Percentiles rank a stretch among this genome's conserved stretches.
These are phyloP conservation scores for Amazona guildingii DNA, from an alignment of 2,113 vertebrate genomes.

Conservation along the genomic window DNA sequence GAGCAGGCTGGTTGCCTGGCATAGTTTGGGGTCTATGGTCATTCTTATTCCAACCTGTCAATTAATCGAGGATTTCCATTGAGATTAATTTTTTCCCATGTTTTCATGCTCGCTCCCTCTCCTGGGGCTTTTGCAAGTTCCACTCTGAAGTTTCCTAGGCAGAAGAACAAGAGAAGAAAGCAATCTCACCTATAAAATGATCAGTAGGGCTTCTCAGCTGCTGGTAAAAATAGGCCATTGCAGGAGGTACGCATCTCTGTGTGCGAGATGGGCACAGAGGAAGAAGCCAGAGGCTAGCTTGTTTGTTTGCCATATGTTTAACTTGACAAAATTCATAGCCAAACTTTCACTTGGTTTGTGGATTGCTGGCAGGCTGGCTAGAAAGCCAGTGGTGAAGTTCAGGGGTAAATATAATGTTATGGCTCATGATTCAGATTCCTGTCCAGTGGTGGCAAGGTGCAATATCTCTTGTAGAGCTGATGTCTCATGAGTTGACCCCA, in stretches of 20 bases:
- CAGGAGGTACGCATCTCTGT: not conserved
- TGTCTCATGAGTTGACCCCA: not conserved
- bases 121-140: not conserved
- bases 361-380: not conserved
- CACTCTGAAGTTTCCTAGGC: not conserved
- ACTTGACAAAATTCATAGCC: not conserved
- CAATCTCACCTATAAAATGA: not conserved
- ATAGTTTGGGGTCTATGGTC: constrained; percentile 35
- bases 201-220: not conserved
- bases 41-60: constrained; percentile 56
- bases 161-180: not conserved
- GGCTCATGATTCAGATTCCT: not conserved
- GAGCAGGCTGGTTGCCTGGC: constrained; percentile 62
- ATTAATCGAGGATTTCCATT: constrained; percentile 62
- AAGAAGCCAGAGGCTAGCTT: not conserved
- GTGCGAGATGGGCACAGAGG: not conserved
- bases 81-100: constrained; percentile 65
- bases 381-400: not conserved
- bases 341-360: not conserved
- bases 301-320: not conserved
- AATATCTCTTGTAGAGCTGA: not conserved
- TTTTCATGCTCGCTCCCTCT: not conserved
- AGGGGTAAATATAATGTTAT: not conserved
- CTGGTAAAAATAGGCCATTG: not conserved
- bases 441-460: not conserved